Evolutionary conservation across 2,797 vertebrate genomes (phyloP).

Genomic region (Melanotaenia maccullochi): DNA sequence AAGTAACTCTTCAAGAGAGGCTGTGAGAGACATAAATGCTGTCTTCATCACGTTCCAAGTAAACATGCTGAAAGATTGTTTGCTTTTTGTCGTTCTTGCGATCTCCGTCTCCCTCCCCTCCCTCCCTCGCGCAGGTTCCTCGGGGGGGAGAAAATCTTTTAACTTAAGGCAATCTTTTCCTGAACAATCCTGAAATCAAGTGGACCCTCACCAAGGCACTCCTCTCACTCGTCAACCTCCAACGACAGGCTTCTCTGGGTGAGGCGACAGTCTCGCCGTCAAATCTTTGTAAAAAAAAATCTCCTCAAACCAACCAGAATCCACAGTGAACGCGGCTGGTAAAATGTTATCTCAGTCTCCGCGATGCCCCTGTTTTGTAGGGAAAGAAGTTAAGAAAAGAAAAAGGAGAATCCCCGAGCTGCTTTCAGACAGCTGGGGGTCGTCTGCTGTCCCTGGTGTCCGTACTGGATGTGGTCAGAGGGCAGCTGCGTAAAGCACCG

Average conservation of each 20-base stretch:
- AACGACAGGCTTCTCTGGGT: conserved; percentile 51
- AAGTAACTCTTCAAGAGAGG: conserved; percentile 76
- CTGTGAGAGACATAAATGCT: conserved; percentile 67
- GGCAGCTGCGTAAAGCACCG: conserved; percentile 73
- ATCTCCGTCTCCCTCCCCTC: conserved; percentile 14
- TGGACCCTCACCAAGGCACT: conserved; percentile 81
- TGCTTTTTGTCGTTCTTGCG: conserved; percentile 52
- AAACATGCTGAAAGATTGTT: conserved; percentile 84
- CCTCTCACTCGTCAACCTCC: conserved; percentile 69
- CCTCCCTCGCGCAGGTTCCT: conserved; percentile 13
- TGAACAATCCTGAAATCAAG: conserved; percentile 80
- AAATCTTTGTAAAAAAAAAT: conserved; percentile 52
- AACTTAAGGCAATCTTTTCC: conserved; percentile 83
- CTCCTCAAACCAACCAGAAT: conserved; percentile 56
- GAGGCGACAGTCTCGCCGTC: conserved; percentile 54
- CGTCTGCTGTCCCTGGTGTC: conserved; percentile 63
- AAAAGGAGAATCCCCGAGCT: conserved; percentile 46
- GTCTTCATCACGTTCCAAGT: conserved; percentile 73
- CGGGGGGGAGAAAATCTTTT: conserved; percentile 46
- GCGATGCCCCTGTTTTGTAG: conserved; percentile 36
- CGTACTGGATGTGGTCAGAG: conserved; percentile 51
- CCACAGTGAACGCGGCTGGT: conserved; percentile 75
- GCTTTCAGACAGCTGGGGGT: conserved; percentile 33
- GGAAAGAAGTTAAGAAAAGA: conserved; percentile 63
- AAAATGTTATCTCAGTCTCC: conserved; percentile 52